Percentiles rank a stretch among this genome's conserved stretches.
Evolutionary conservation across 2,113 vertebrate genomes (phyloP).

Genomic region (Physeter macrocephalus): DNA sequence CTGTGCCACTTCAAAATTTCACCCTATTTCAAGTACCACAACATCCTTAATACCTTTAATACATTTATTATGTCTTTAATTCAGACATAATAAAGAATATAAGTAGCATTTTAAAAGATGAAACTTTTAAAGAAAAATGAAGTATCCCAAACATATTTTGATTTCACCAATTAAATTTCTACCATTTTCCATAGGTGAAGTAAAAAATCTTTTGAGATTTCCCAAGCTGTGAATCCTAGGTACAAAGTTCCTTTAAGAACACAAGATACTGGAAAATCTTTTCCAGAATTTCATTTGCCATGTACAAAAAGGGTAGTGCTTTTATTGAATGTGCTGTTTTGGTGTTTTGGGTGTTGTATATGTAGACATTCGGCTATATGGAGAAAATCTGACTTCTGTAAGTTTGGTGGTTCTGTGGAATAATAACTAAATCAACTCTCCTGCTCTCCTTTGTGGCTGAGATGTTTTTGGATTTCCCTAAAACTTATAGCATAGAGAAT

Average conservation of each 20-base stretch:
- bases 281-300: background rate
- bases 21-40: background rate
- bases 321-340: background rate
- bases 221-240: background rate
- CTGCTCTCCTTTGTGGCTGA: background rate
- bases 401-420: background rate
- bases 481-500: background rate
- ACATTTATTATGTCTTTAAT: background rate
- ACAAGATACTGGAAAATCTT: background rate
- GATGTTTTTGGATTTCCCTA: background rate
- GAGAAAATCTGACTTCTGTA: background rate
- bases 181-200: background rate
- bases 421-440: background rate
- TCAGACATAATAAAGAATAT: background rate
- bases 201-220: background rate
- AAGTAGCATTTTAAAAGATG: background rate
- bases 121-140: background rate
- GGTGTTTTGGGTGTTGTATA: background rate
- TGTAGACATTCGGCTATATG: background rate
- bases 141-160: background rate
- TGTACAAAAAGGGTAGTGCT: background rate
- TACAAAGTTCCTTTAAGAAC: background rate
- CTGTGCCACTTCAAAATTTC: background rate
- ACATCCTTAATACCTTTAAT: background rate
- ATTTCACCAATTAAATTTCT: background rate